Conservation (phyloP, 1,140 invertebrate species). For the Zaprionus africanus region DNA sequence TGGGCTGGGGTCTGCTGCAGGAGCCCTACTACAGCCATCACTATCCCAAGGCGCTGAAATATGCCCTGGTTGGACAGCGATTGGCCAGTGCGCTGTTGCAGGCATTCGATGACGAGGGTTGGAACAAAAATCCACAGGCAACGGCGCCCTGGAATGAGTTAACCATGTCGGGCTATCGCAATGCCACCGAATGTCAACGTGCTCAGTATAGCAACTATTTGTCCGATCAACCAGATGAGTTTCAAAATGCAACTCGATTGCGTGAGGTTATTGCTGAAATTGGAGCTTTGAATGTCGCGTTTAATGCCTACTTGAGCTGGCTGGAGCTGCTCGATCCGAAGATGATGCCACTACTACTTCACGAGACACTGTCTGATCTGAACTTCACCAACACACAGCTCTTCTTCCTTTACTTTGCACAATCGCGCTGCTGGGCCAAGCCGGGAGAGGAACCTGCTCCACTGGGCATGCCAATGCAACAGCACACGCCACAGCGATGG, state of each 20-base stretch:
- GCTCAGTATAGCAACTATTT: slow-evolving; percentile 91
- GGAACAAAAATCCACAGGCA: slow-evolving; percentile 86
- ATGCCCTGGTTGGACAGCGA: slow-evolving; percentile 96
- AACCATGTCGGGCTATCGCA: slow-evolving; percentile 94
- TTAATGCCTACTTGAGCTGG: slow-evolving; percentile 85
- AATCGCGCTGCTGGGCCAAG: slow-evolving; percentile 79
- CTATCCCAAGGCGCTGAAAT: slow-evolving; percentile 96
- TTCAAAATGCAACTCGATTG: slow-evolving; percentile 88
- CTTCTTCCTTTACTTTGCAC: slow-evolving; percentile 90
- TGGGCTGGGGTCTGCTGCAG: slow-evolving; percentile 96
- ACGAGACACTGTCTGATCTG: slow-evolving; percentile 65
- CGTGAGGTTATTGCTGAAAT: slow-evolving; percentile 90
- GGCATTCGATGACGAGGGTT: slow-evolving; percentile 98
- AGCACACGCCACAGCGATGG: slow-evolving; percentile 67
- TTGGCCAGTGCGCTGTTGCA: slow-evolving; percentile 97
- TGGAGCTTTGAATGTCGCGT: slow-evolving; percentile 87
- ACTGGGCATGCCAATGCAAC: slow-evolving; percentile 58
- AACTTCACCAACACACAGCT: slow-evolving; percentile 86
- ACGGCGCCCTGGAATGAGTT: slow-evolving; percentile 95
- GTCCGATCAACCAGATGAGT: slow-evolving; percentile 74
- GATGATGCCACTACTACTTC: slow-evolving; percentile 26
- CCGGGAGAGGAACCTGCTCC: slow-evolving; percentile 36
- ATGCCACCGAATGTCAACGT: slow-evolving; percentile 94
- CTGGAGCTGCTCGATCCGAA: slow-evolving; percentile 51
- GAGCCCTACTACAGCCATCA: slow-evolving; percentile 95